Evolutionary conservation across 2,888 invertebrate species (phyloP), one percentile per base, ranked within the genome.

Genomic region (Phytoseiulus persimilis): DNA sequence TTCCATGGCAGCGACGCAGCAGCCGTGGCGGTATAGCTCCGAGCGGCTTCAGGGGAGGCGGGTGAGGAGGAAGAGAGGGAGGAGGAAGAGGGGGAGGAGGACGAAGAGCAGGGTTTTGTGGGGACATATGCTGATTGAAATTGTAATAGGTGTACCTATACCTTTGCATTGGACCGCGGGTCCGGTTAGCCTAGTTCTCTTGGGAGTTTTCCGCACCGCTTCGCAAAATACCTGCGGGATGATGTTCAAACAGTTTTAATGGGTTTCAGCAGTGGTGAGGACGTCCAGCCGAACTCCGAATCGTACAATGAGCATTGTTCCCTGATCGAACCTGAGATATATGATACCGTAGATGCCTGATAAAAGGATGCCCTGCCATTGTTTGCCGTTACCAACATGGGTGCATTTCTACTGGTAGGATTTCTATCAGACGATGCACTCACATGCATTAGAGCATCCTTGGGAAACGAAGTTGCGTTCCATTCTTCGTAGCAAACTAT

Each of bases 41-140:
- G 32, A 87, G 32, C 45, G 45, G 87, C 31, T 84, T 32, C 9
- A 84, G 84, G 31, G 45, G 32, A 18, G 32, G 87, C 28, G 5
- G 87, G 0, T 6, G 33, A n/a, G 32, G 18, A 33, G 32, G 18
- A 0, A 11, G 33, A n/a, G 32, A 84, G 32, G 31, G 1, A 14
- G 46, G 31, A n/a, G 23, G 84, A 23, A 3, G 84, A 84, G 84
- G 84, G 23, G n/a, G 5, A 23, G 33, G 84, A 14, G 84, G 31
- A 84, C n/a, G n/a, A n/a, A n/a, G n/a, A n/a, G n/a, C n/a, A n/a
- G n/a, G 84, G 23, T 31, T 32, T 31, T 31, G 87, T 28, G 87
- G 33, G 45, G 87, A 33, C 87, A 32, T 87, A 87, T 87, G 87
- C 87, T 87, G 87, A 87, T 87, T 87, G 87, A 87, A 87, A 87